Evolutionary conservation across 2,113 vertebrate species (phyloP).

Genomic region (Forbesichthys agassizii): DNA sequence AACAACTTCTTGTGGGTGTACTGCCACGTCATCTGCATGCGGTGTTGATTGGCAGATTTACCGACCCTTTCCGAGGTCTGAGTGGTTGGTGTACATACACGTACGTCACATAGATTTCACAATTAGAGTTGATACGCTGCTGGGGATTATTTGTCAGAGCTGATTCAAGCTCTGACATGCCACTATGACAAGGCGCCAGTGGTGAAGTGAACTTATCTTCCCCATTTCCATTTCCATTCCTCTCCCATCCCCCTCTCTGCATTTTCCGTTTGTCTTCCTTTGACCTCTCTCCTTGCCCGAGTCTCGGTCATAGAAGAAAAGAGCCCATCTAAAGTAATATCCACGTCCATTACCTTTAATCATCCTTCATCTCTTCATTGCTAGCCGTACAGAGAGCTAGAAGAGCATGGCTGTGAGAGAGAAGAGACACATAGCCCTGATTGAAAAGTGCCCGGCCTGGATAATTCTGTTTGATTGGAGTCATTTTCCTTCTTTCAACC

Average conservation of each 20-base stretch:
- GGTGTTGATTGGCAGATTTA: constrained; percentile 11
- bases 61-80: neutral
- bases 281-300: neutral
- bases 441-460: constrained; percentile 41
- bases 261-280: neutral
- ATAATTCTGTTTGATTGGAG: constrained; percentile 55
- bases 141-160: neutral
- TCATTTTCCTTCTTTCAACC: neutral
- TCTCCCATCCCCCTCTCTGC: neutral
- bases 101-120: neutral
- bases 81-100: constrained; percentile 7
- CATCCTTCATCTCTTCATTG: constrained; percentile 44
- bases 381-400: constrained; percentile 14
- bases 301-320: constrained; percentile 27
- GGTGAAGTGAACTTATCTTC: no score
- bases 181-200: no score
- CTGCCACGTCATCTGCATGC: constrained; percentile 12
- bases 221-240: no score
- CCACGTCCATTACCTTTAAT: constrained; percentile 60
- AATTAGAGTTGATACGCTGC: neutral
- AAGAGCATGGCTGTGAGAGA: neutral
- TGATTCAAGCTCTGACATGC: no score
- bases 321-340: constrained; percentile 51
- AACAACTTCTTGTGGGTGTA: constrained; percentile 8
- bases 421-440: constrained; percentile 34